phyloP scores from a whole-genome alignment of 2,888 invertebrate genomes.

The Synanthedon andrenaeformis region DNA sequence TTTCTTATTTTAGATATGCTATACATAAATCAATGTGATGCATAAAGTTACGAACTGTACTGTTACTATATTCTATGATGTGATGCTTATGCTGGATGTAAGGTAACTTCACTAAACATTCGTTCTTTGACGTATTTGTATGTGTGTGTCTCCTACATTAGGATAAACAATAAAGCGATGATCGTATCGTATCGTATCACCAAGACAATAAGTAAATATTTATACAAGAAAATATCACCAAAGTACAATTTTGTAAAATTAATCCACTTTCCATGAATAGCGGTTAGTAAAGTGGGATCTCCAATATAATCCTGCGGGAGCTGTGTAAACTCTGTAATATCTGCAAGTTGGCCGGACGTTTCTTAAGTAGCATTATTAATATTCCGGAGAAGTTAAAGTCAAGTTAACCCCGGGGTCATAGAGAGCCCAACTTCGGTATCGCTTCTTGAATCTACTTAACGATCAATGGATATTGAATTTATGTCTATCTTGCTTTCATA shows the following conservation, averaged over 20 bases:
- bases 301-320: conserved; percentile 47
- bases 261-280: background rate
- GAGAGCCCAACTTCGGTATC: conserved; percentile 23
- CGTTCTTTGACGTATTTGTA: too few relatives aligned
- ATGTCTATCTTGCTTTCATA: background rate
- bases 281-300: conserved; percentile 3
- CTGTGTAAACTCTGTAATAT: conserved; percentile 34
- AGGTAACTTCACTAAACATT: too few relatives aligned
- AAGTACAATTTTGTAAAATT: background rate
- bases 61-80: too few relatives aligned
- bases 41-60: too few relatives aligned
- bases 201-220: too few relatives aligned
- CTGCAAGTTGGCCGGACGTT: conserved; percentile 34
- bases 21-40: too few relatives aligned
- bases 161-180: too few relatives aligned
- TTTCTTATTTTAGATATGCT: too few relatives aligned
- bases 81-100: too few relatives aligned
- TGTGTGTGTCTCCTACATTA: too few relatives aligned
- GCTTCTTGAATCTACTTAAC: conserved; percentile 39
- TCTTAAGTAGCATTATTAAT: conserved; percentile 48
- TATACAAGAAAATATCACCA: too few relatives aligned
- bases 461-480: conserved; percentile 26
- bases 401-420: conserved; percentile 33
- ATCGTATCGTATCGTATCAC: too few relatives aligned
- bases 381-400: conserved; percentile 29